A percentile compares a stretch with the other conserved stretches of the same genome.
Evolutionary conservation across 1,140 invertebrate genomes (phyloP).

Genomic region (Vollenhovia emeryi): DNA sequence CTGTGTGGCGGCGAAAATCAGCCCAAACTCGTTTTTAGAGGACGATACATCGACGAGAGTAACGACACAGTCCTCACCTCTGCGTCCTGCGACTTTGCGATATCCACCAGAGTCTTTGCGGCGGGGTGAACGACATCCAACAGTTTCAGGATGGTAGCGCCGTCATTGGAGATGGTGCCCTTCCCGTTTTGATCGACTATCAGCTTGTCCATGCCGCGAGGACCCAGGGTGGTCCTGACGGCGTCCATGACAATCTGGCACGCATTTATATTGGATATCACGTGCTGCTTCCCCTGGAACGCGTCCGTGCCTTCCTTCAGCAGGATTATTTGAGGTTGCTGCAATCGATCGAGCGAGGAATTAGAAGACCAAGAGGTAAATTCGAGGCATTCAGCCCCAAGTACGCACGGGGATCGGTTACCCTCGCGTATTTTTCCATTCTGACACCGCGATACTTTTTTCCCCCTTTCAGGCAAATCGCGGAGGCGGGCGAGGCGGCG

Average conservation of each 20-base stretch:
- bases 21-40: constrained; percentile 3
- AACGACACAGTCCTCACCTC: constrained; percentile 89
- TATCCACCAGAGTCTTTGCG: constrained; percentile 98
- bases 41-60: background rate
- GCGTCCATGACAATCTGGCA: constrained; percentile 98
- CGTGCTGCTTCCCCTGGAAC: constrained; percentile 97
- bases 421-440: constrained; percentile 72
- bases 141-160: constrained; percentile 99
- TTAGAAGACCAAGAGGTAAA: background rate
- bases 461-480: background rate
- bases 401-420: constrained; percentile 25
- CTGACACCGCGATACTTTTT: constrained; percentile 10
- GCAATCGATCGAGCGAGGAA: constrained; percentile 77
- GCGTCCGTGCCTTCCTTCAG: constrained; percentile 99
- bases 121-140: constrained; percentile 99
- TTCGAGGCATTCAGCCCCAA: background rate
- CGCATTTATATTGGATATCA: constrained; percentile 99
- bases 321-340: constrained; percentile 99
- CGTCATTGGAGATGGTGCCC: constrained; percentile 99
- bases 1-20: too few species aligned
- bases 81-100: constrained; percentile 99
- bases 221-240: constrained; percentile 98
- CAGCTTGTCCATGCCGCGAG: constrained; percentile 99
- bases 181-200: constrained; percentile 96
- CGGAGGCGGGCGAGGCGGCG: background rate